These are phyloP conservation scores for Scomber scombrus DNA, from an alignment of 2,113 vertebrate genomes.

Conservation along the genomic window DNA sequence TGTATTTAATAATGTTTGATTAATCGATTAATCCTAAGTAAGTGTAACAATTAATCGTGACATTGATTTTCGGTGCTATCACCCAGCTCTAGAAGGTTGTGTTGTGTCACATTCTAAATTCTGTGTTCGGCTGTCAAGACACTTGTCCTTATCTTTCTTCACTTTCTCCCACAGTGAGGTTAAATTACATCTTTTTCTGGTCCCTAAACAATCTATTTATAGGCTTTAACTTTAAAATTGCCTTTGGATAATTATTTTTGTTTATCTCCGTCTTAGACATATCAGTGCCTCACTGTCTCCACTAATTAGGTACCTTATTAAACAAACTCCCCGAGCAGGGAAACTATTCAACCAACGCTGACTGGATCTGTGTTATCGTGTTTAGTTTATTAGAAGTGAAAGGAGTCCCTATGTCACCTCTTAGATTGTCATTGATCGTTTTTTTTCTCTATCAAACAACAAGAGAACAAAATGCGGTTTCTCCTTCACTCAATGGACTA, in stretches of 20 bases:
- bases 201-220: constrained; percentile 6
- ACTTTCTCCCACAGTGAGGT: constrained; percentile 8
- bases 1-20: no score
- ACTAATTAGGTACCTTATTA: constrained; percentile 64
- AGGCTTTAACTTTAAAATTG: constrained; percentile 34
- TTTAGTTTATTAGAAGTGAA: constrained; percentile 65
- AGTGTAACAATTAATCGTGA: no score
- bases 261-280: constrained; percentile 47
- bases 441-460: constrained; percentile 51
- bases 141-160: constrained; percentile 25
- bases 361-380: constrained; percentile 54
- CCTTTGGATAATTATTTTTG: constrained; percentile 41
- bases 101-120: background rate
- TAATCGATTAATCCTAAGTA: no score
- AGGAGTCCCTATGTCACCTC: constrained; percentile 57
- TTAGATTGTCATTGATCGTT: constrained; percentile 66
- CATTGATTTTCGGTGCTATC: no score
- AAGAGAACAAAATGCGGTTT: constrained; percentile 44
- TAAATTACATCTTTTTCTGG: constrained; percentile 21
- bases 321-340: constrained; percentile 52
- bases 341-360: constrained; percentile 44
- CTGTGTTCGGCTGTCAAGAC: constrained; percentile 20
- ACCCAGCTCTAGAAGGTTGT: background rate
- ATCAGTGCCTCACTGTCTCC: constrained; percentile 34
- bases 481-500: constrained; percentile 34